Percentiles rank a stretch among this genome's conserved stretches.
phyloP scores from a whole-genome alignment of 2,113 vertebrate genomes.

The Hippocampus barbouri region DNA sequence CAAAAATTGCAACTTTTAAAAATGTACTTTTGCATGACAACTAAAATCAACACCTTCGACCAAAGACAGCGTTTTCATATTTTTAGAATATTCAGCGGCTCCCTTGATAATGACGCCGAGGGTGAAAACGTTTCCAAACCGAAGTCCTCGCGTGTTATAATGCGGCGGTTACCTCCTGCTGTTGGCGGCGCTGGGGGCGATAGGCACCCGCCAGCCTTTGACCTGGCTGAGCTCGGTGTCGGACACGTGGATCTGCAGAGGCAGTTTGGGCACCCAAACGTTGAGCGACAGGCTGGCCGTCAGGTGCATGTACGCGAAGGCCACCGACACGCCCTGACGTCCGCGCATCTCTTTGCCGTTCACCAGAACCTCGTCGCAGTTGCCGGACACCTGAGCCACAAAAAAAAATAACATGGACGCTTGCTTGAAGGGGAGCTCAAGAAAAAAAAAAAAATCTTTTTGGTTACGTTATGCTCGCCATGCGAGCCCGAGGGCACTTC shows the following conservation, averaged over 20 bases:
- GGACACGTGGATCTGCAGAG: constrained; percentile 92
- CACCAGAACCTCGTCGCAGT: constrained; percentile 85
- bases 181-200: constrained; percentile 75
- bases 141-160: constrained; percentile 13
- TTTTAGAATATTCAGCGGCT: too few species aligned
- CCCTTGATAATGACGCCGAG: too few species aligned
- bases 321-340: constrained; percentile 81
- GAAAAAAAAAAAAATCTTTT: too few species aligned
- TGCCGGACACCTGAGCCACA: constrained; percentile 78
- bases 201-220: constrained; percentile 94
- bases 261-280: constrained; percentile 88
- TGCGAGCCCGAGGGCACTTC: too few species aligned
- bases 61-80: too few species aligned
- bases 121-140: background rate
- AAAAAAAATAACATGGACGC: background rate
- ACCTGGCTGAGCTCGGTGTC: constrained; percentile 95
- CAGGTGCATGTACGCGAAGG: constrained; percentile 92
- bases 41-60: too few species aligned
- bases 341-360: constrained; percentile 96
- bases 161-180: constrained; percentile 76
- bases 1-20: background rate
- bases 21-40: too few species aligned
- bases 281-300: constrained; percentile 84
- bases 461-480: too few species aligned
- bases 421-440: too few species aligned